Percentiles rank a stretch among this genome's conserved stretches.
Conservation (phyloP, 2,888 invertebrate species). For the Thymelicus lineola region DNA sequence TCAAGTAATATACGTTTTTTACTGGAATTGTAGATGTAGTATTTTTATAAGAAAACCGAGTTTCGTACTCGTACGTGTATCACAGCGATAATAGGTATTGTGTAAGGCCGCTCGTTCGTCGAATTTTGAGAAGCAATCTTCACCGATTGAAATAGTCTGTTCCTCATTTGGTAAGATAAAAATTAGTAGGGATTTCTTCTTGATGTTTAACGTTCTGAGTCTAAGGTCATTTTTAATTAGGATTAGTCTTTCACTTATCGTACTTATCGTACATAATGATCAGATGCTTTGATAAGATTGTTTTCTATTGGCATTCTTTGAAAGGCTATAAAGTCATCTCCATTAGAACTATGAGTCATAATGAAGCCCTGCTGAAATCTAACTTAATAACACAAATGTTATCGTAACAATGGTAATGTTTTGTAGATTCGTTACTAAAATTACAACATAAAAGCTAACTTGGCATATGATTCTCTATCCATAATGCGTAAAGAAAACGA, state of each 20-base stretch:
- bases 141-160: constrained; percentile 39
- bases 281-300: constrained; percentile 67
- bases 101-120: constrained; percentile 64
- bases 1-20: constrained; percentile 80
- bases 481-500: too few relatives aligned
- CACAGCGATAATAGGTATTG: constrained; percentile 83
- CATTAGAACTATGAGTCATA: constrained; percentile 16
- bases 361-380: not conserved
- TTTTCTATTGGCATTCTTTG: constrained; percentile 43
- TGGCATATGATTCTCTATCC: too few relatives aligned
- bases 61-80: constrained; percentile 78
- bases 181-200: constrained; percentile 61
- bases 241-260: constrained; percentile 62
- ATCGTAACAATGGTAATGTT: not conserved
- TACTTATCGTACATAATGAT: constrained; percentile 62
- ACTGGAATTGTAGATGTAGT: constrained; percentile 80
- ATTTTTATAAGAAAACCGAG: constrained; percentile 79
- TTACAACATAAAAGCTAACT: too few relatives aligned
- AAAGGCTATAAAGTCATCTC: constrained; percentile 34
- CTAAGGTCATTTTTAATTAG: constrained; percentile 31
- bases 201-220: constrained; percentile 43
- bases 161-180: constrained; percentile 39
- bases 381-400: not conserved
- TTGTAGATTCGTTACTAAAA: not conserved
- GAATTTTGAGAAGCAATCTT: constrained; percentile 64